Conservation (phyloP, 1,140 invertebrate genomes). For the Drosophila sp. region DNA sequence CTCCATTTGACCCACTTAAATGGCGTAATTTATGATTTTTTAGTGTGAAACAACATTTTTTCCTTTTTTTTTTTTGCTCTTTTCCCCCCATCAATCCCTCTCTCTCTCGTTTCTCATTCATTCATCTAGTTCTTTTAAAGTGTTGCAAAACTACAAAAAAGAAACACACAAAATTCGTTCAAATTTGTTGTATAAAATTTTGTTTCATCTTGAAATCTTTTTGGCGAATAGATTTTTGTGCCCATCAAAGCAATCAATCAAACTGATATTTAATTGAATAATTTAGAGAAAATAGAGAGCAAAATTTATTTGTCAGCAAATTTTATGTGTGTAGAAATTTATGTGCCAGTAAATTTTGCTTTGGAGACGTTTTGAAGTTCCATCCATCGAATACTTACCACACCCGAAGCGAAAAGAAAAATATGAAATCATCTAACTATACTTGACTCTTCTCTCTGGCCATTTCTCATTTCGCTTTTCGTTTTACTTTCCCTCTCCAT, state of each 20-base stretch:
- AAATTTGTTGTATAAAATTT: neutral
- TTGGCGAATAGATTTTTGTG: too few relatives aligned
- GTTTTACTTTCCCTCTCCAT: slow-evolving; percentile 5
- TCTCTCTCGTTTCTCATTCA: neutral
- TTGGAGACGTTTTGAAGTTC: neutral
- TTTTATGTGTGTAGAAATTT: neutral
- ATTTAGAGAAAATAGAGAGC: neutral
- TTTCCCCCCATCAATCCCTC: slow-evolving; percentile 34
- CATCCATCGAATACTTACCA: neutral
- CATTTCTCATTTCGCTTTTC: slow-evolving; percentile 9
- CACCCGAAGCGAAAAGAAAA: neutral
- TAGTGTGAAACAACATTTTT: slow-evolving; percentile 67
- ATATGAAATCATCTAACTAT: slow-evolving; percentile 14
- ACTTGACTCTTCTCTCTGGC: neutral
- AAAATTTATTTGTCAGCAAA: slow-evolving; percentile 6
- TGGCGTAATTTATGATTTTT: slow-evolving; percentile 80
- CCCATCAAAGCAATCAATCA: neutral
- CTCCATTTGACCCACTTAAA: slow-evolving; percentile 82
- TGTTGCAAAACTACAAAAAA: neutral
- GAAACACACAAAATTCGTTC: neutral
- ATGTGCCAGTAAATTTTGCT: neutral
- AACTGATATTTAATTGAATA: neutral
- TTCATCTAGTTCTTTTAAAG: slow-evolving; percentile 5
- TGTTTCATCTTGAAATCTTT: too few relatives aligned
- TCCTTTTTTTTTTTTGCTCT: slow-evolving; percentile 35